phyloP scores from a whole-genome alignment of 2,113 vertebrate species.

The Laticauda laticaudata region DNA sequence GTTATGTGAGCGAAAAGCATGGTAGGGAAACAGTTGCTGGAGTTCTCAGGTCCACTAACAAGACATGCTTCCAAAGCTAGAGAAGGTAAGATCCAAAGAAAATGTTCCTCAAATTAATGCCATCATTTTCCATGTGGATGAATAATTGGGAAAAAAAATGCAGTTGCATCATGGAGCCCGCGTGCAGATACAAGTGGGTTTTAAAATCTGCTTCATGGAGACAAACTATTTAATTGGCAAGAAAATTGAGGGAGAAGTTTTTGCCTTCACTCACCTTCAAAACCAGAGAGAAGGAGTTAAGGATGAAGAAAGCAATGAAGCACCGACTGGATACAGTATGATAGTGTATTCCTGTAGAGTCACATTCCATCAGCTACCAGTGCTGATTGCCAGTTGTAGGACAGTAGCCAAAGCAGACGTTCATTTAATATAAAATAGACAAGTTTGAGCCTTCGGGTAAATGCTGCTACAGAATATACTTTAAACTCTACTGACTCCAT shows the following conservation, averaged over 20 bases:
- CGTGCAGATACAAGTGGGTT: neutral
- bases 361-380: neutral
- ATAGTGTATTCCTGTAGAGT: neutral
- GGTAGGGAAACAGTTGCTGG: neutral
- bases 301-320: neutral
- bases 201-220: neutral
- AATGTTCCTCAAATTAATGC: neutral
- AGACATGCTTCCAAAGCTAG: neutral
- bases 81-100: neutral
- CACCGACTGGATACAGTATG: neutral
- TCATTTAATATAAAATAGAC: neutral
- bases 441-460: neutral
- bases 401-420: neutral
- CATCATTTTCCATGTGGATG: neutral
- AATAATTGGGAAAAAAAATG: neutral
- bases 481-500: neutral
- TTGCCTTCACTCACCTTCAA: neutral
- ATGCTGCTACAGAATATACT: neutral
- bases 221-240: neutral
- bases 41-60: neutral
- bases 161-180: neutral
- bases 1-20: neutral
- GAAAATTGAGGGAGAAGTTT: neutral
- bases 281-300: neutral
- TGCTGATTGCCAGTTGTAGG: neutral